phyloP scores from a whole-genome alignment of 2,888 invertebrate species.

The Unio pictorum region DNA sequence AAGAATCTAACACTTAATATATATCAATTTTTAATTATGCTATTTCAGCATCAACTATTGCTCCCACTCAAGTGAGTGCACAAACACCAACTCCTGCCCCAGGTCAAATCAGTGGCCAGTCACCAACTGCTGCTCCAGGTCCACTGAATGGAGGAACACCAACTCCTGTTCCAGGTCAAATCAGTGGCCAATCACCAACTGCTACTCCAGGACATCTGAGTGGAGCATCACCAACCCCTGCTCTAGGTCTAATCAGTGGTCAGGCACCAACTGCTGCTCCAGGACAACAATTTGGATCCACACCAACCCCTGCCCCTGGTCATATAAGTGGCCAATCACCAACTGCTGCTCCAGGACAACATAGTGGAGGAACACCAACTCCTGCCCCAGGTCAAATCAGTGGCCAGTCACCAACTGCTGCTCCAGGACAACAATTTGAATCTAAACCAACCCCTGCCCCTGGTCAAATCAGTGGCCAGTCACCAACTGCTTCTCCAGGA shows the following conservation, averaged over 20 bases:
- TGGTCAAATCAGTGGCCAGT: background rate
- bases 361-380: conserved; percentile 21
- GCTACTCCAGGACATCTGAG: conserved; percentile 15
- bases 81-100: conserved; percentile 26
- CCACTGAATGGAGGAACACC: conserved; percentile 12
- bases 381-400: conserved; percentile 17
- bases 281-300: conserved; percentile 2
- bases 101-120: conserved; percentile 14
- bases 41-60: conserved; percentile 4
- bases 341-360: conserved; percentile 19
- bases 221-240: conserved; percentile 20
- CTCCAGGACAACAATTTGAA: conserved; percentile 7
- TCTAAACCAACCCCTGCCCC: conserved; percentile 3
- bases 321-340: conserved; percentile 15
- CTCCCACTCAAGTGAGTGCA: conserved; percentile 11
- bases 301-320: conserved; percentile 28
- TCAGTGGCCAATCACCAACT: conserved; percentile 21
- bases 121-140: conserved; percentile 25
- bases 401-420: conserved; percentile 22
- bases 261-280: conserved; percentile 26
- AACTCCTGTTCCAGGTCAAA: conserved; percentile 24
- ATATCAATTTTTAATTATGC: background rate
- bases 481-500: conserved; percentile 1
- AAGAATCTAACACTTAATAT: no score
- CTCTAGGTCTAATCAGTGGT: conserved; percentile 17